Conservation (phyloP, 2,797 vertebrate genomes). For the Dryobates pubescens region DNA sequence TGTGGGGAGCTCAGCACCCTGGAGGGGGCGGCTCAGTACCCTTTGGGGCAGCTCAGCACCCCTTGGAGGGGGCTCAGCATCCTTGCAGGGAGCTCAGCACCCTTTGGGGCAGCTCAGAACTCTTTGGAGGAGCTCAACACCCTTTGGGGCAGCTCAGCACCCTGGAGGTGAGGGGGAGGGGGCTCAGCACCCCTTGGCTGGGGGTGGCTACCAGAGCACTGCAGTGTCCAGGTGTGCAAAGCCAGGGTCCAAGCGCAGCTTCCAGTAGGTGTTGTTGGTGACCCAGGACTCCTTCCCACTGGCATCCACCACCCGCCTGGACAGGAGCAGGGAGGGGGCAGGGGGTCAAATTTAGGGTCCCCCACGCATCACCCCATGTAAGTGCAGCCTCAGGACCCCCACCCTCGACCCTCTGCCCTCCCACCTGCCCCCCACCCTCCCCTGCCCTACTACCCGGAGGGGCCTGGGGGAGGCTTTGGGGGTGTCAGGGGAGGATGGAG, state of each 20-base stretch:
- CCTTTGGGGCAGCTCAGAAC: no score
- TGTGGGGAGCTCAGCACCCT: no score
- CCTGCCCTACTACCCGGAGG: conserved; percentile 87
- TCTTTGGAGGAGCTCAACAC: no score
- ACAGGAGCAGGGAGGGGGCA: fast-evolving
- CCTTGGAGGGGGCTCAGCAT: no score
- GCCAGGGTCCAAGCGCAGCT: conserved; percentile 84
- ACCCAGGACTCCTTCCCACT: conserved; percentile 87
- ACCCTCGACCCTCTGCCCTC: conserved; percentile 79
- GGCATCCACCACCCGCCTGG: conserved; percentile 81
- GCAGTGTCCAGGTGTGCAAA: conserved; percentile 85
- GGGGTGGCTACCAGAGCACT: conserved; percentile 85
- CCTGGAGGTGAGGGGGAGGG: background rate
- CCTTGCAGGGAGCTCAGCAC: no score
- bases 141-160: background rate
- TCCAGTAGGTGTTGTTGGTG: conserved; percentile 88
- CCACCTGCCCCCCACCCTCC: conserved; percentile 81
- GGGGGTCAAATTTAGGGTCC: fast-evolving
- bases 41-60: no score
- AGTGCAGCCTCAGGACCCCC: no score
- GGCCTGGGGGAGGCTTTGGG: conserved; percentile 76
- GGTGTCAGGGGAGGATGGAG: conserved; percentile 70
- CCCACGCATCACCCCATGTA: no score
- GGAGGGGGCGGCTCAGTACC: no score
- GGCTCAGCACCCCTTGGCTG: background rate